phyloP scores from a whole-genome alignment of 1,140 invertebrate genomes.

The Panonychus citri region DNA sequence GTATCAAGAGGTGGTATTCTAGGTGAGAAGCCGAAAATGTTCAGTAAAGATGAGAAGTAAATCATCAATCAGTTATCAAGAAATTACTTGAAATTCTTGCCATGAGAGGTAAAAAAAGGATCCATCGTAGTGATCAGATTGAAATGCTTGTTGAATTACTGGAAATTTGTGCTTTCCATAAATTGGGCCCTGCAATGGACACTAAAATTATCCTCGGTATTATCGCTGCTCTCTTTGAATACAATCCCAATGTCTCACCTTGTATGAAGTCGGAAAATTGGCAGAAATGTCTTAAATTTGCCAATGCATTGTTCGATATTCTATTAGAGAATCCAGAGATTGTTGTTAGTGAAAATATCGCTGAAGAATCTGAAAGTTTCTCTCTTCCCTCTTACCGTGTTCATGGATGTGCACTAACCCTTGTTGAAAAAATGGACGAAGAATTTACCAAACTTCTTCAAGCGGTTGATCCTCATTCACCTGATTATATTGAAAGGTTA shows the following conservation, averaged over 20 bases:
- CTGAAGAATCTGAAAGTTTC: conserved; percentile 75
- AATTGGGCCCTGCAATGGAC: conserved; percentile 59
- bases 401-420: conserved; percentile 68
- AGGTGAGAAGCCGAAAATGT: conserved; percentile 42
- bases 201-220: conserved; percentile 85
- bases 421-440: conserved; percentile 78
- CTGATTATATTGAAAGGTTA: conserved; percentile 88
- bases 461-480: conserved; percentile 84
- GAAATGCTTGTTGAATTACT: conserved; percentile 76
- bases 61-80: conserved; percentile 62
- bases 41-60: conserved; percentile 95
- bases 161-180: conserved; percentile 54
- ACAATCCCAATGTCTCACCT: conserved; percentile 89
- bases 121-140: conserved; percentile 68
- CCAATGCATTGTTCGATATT: conserved; percentile 27
- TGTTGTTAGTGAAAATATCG: conserved; percentile 53
- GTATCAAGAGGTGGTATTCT: conserved; percentile 45
- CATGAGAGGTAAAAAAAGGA: conserved; percentile 79
- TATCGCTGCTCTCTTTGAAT: conserved; percentile 87
- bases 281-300: conserved; percentile 37
- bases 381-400: conserved; percentile 31
- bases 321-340: conserved; percentile 27
- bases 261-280: conserved; percentile 94
- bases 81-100: conserved; percentile 86
- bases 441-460: conserved; percentile 94